Base-by-base conservation (phyloP, 1,140 invertebrate species). In the Hyles vespertilio region DNA sequence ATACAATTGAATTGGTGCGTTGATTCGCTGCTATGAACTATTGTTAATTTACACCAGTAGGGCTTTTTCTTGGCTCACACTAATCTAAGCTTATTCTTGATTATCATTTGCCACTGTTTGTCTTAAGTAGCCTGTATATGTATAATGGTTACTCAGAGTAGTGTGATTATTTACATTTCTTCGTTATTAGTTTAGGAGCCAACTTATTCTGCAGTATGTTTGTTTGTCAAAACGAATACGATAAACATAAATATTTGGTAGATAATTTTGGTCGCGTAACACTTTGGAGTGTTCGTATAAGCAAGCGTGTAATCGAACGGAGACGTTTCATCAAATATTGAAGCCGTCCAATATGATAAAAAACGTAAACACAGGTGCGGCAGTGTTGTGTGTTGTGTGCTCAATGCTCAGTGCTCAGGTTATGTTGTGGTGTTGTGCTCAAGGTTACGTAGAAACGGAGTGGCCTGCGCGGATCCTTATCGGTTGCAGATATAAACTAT, bases 301-400 rank as follows among this genome's bases (percentile, higher is more conserved):
- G 36, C 7, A 36, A 47, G n/a, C 10, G 12, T 48, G 22, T 22
- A 22, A 22, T 2, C 22, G 22, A 22, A 22, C 22, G 22, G 22
- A 22, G 22, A 22, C 22, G 22, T 22, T 22, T 22, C 2, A 22
- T 48, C 12, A 2, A 5, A 10, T 2, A 5, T 11, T n/a, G 36
- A 32, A 45, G 10, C 43, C 43, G 43, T 54, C 12, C 7, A 48
- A 55, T 43, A 36, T 22, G 59, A 63, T 65, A 74, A 63, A 70
- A 65, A 60, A 67, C 44, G 65, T 69, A 78, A 81, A 79, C 66
- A 81, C 53, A 76, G 82, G 79, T 61, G 82, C 75, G 78, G 72
- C 71, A 59, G 54, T 62, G 36, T 40, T 40, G 36, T 40, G 36
- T 40, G 36, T 8, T 40, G 36, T 40, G 36, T 40, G 36, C 36